phyloP scores from a whole-genome alignment of 2,113 vertebrate species.

The Scytalopus superciliaris region DNA sequence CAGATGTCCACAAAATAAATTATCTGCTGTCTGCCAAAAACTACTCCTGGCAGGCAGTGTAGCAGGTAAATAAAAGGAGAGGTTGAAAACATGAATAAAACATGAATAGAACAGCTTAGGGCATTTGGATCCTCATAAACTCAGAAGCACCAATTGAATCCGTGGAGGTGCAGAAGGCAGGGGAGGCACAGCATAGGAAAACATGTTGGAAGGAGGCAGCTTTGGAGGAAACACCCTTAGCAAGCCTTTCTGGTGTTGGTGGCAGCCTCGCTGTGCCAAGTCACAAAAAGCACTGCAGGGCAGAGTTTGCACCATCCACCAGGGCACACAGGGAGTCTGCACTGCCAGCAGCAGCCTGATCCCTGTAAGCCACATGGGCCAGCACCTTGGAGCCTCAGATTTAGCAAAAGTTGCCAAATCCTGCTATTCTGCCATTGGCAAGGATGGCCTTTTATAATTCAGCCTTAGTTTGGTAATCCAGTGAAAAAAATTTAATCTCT shows the following conservation, averaged over 20 bases:
- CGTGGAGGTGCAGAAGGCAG: neutral
- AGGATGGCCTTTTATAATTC: neutral
- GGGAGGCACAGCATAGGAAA: neutral
- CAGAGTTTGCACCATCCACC: neutral
- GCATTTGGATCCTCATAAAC: slow-evolving; percentile 10
- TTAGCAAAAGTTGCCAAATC: neutral
- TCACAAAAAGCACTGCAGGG: neutral
- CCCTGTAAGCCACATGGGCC: accelerated
- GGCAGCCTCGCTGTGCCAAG: neutral
- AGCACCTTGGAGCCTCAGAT: neutral
- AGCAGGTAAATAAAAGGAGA: slow-evolving; percentile 53
- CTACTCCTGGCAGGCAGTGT: slow-evolving; percentile 10
- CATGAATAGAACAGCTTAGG: neutral
- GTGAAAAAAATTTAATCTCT: neutral
- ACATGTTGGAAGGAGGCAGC: neutral
- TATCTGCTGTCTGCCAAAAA: slow-evolving; percentile 56
- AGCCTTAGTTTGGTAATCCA: neutral
- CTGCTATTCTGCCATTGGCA: neutral
- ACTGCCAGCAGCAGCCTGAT: neutral
- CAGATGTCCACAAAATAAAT: slow-evolving; percentile 63
- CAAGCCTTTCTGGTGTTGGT: neutral
- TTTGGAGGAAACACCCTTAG: neutral
- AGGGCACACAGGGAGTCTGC: accelerated
- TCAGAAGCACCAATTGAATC: neutral
- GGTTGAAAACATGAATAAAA: slow-evolving; percentile 60